Base-by-base conservation (phyloP, 2,888 invertebrate genomes). In the Nemapogon koenigi region DNA sequence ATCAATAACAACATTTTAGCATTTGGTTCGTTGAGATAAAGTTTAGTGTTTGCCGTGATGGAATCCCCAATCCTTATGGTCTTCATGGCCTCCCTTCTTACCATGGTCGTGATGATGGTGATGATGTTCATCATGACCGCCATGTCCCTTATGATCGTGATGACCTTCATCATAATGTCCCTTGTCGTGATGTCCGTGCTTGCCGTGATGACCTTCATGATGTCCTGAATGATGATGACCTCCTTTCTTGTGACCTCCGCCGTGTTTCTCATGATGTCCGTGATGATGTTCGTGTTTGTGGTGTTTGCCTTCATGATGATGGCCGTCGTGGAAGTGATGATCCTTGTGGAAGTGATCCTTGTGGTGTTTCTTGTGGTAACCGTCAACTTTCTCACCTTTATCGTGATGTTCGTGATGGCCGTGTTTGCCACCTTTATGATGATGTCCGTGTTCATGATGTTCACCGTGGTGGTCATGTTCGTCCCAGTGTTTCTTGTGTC, bases 281-380 rank as follows among this genome's bases (percentile, higher is more conserved):
- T 91, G 87, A 57, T 87, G 86, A 52, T 88, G 84, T 4, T 85
- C 89, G 53, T 89, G 86, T 58, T 91, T 92, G 62, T 87, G 85
- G 62, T 91, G 90, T 53, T 90, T 87, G 41, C 91, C 91, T 30
- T 88, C 89, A 55, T 91, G 85, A 63, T 92, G 89, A 58, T 86
- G 86, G 53, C 91, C 90, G 56, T 92, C 91, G 60, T 92, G 92
- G 82, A 91, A 92, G 78, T 91, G 90, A 59, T 91, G 90, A 55
- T 90, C 88, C 73, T 92, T 91, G 61, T 90, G 86, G 71, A 88
- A 91, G 65, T 92, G 92, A 52, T 92, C 91, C 65, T 92, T 92
- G 70, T 91, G 89, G 53, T 89, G 83, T 53, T 91, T 90, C 71
- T 91, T 89, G 63, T 92, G 91, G 67, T 87, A 91, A 4, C 91